Conservation (phyloP, 2,888 invertebrate species). For the Diadegma fenestrale region DNA sequence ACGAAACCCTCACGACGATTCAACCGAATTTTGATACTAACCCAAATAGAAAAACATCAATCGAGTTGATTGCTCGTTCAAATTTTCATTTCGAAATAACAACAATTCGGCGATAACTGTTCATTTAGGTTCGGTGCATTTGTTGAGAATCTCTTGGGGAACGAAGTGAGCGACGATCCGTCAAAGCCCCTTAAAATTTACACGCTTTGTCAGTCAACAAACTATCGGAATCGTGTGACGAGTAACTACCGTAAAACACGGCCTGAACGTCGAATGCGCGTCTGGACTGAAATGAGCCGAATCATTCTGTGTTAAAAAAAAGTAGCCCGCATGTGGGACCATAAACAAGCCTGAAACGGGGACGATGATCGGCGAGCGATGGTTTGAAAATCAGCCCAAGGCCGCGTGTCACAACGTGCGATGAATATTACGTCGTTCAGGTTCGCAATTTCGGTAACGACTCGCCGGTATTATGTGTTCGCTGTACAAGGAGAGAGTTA, state of each 20-base stretch:
- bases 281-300: neutral
- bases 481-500: neutral
- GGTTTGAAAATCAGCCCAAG: constrained; percentile 47
- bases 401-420: constrained; percentile 29
- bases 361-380: constrained; percentile 8
- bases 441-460: constrained; percentile 48
- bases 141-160: too few relatives aligned
- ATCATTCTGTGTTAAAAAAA: neutral
- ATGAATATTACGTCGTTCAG: constrained; percentile 33
- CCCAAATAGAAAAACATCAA: neutral
- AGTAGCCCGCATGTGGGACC: constrained; percentile 19
- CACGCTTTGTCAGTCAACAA: too few relatives aligned
- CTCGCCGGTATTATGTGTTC: neutral
- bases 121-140: too few relatives aligned
- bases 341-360: constrained; percentile 33
- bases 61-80: neutral
- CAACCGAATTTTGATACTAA: neutral
- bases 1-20: neutral
- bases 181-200: too few relatives aligned
- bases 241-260: neutral
- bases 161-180: too few relatives aligned
- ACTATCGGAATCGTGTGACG: neutral
- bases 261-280: neutral
- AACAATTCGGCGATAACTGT: too few relatives aligned
- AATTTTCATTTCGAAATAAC: too few relatives aligned